These are phyloP conservation scores for Phania funesta DNA, from an alignment of 2,888 invertebrate species.

Conservation along the genomic window DNA sequence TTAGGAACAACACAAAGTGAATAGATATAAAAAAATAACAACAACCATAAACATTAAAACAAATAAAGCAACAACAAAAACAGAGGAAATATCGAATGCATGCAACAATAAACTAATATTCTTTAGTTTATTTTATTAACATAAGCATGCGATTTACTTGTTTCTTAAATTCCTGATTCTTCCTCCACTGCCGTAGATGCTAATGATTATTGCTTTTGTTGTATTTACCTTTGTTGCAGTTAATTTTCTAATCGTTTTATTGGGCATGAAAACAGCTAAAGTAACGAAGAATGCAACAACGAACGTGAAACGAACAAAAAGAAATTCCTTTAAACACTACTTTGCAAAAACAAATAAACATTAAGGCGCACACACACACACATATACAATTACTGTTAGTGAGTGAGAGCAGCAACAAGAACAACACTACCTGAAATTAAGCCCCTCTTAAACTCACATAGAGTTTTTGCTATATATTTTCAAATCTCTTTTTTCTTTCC, in stretches of 20 bases:
- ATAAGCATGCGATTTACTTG: slow-evolving; percentile 55
- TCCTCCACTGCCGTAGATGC: not conserved
- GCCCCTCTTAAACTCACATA: slow-evolving; percentile 14
- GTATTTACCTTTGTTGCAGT: not conserved
- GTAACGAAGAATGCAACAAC: slow-evolving; percentile 8
- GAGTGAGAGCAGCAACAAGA: not conserved
- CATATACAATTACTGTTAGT: not conserved
- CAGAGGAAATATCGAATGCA: not conserved
- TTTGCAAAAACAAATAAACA: slow-evolving; percentile 43
- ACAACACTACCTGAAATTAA: slow-evolving; percentile 4
- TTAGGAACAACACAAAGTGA: not conserved
- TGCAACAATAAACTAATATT: slow-evolving; percentile 46
- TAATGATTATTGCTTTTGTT: slow-evolving; percentile 17
- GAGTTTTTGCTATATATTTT: not conserved
- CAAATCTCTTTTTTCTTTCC: not conserved
- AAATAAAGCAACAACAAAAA: slow-evolving; percentile 1
- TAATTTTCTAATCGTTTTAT: slow-evolving; percentile 63
- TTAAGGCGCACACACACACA: not conserved
- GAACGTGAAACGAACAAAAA: slow-evolving; percentile 36
- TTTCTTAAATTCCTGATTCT: slow-evolving; percentile 39
- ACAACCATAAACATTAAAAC: not conserved
- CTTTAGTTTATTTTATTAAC: slow-evolving; percentile 42
- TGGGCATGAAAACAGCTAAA: slow-evolving; percentile 14
- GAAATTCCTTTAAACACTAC: slow-evolving; percentile 48
- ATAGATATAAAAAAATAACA: not conserved